phyloP scores from a whole-genome alignment of 2,113 vertebrate species.

The Thymallus thymallus region DNA sequence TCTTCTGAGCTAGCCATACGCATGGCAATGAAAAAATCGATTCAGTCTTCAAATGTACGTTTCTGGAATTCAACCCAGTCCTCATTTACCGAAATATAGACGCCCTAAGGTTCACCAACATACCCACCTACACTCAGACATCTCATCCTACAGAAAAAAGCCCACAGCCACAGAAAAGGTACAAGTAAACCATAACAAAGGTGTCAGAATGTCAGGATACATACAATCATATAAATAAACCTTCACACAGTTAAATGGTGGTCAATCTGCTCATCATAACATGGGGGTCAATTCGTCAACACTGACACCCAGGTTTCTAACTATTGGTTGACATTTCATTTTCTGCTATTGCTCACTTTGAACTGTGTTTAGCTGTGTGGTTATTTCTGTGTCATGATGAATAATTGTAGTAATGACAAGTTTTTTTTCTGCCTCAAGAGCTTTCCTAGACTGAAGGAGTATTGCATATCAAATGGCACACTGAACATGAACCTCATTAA shows the following conservation, averaged over 20 bases:
- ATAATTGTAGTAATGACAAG: constrained; percentile 53
- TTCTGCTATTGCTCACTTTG: background rate
- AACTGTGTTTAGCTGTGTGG: constrained; percentile 38
- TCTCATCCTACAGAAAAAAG: background rate
- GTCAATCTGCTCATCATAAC: constrained; percentile 13
- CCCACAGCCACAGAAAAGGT: no score
- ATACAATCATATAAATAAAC: background rate
- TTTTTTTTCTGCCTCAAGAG: constrained; percentile 52
- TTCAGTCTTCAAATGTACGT: constrained; percentile 19
- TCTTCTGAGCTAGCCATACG: constrained; percentile 38
- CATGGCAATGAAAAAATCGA: constrained; percentile 31
- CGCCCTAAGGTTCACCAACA: constrained; percentile 26
- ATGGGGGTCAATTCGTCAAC: background rate
- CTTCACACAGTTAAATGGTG: background rate
- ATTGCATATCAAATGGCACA: constrained; percentile 32
- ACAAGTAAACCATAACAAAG: no score
- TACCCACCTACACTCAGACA: background rate
- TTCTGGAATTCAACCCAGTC: constrained; percentile 19
- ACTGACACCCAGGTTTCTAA: background rate
- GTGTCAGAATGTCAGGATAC: background rate
- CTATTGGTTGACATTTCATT: background rate
- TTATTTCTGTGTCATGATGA: constrained; percentile 19
- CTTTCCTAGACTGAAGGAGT: constrained; percentile 26
- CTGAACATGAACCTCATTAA: constrained; percentile 60
- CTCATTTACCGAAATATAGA: constrained; percentile 34